Conservation (phyloP, 2,888 invertebrate species). For the Meiosimyza decipiens region DNA sequence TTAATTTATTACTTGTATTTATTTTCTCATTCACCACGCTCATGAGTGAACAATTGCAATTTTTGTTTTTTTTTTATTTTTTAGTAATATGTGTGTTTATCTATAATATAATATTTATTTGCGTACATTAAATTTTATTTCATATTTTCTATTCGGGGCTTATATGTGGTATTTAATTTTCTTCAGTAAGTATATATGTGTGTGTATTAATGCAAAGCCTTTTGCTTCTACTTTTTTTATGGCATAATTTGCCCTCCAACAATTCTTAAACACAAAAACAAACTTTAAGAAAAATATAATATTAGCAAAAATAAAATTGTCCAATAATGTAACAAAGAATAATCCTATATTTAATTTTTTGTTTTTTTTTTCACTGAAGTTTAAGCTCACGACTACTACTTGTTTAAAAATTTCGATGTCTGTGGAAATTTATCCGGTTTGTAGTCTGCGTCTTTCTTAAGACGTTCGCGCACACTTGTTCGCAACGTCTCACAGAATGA, state of each 20-base stretch:
- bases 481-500: conserved; percentile 64
- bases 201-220: conserved; percentile 21
- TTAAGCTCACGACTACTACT: conserved; percentile 47
- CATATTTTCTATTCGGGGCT: conserved; percentile 15
- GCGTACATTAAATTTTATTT: conserved; percentile 29
- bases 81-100: conserved; percentile 23
- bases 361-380: conserved; percentile 25
- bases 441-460: conserved; percentile 63
- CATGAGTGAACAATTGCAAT: conserved; percentile 22
- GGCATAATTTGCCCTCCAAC: conserved; percentile 7
- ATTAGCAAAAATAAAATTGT: conserved; percentile 34
- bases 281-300: conserved; percentile 30
- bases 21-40: conserved; percentile 29
- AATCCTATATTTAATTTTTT: conserved; percentile 40
- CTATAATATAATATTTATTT: conserved; percentile 15
- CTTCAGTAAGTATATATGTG: conserved; percentile 23
- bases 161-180: neutral
- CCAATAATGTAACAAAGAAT: conserved; percentile 29
- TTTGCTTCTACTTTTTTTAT: conserved; percentile 14
- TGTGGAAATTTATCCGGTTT: conserved; percentile 65
- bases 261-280: conserved; percentile 30
- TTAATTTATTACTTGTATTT: conserved; percentile 30
- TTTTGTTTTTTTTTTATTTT: neutral
- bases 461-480: conserved; percentile 59
- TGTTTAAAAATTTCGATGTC: conserved; percentile 63